Conservation (phyloP, 2,888 invertebrate species). For the Biston betularia region DNA sequence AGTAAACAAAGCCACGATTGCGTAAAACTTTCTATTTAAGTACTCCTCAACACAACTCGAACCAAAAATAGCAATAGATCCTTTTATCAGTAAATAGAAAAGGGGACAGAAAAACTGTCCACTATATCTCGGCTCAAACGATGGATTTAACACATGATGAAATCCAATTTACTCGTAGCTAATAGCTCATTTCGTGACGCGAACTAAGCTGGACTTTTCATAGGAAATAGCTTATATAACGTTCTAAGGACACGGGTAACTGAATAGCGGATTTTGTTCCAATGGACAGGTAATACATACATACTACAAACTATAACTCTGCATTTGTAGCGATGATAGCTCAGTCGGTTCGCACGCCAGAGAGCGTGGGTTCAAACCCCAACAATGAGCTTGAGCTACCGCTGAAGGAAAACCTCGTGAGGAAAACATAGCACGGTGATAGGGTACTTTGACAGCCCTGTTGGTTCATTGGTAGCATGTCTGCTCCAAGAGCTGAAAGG, state of each 20-base stretch:
- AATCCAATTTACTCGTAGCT: slow-evolving; percentile 54
- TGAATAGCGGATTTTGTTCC: slow-evolving; percentile 2
- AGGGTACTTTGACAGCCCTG: too few relatives aligned
- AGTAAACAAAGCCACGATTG: not conserved
- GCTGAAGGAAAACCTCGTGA: too few relatives aligned
- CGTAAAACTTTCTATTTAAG: slow-evolving; percentile 5
- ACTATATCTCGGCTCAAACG: slow-evolving; percentile 27
- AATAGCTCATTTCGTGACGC: slow-evolving; percentile 49
- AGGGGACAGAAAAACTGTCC: slow-evolving; percentile 15
- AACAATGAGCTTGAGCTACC: too few relatives aligned
- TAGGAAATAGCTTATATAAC: slow-evolving; percentile 31
- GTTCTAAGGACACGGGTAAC: slow-evolving; percentile 11
- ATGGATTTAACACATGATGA: slow-evolving; percentile 56
- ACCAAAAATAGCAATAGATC: slow-evolving; percentile 10
- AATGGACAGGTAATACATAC: not conserved
- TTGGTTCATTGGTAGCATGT: too few relatives aligned
- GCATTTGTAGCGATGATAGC: too few relatives aligned
- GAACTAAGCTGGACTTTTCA: slow-evolving; percentile 42
- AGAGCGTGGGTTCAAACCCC: too few relatives aligned
- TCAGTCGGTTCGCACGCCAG: too few relatives aligned
- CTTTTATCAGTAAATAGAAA: slow-evolving; percentile 23
- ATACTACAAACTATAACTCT: too few relatives aligned
- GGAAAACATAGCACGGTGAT: too few relatives aligned
- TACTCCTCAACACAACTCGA: not conserved
- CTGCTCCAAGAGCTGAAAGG: too few relatives aligned